Conservation (phyloP, 2,113 vertebrate species). For the Sprattus sprattus region DNA sequence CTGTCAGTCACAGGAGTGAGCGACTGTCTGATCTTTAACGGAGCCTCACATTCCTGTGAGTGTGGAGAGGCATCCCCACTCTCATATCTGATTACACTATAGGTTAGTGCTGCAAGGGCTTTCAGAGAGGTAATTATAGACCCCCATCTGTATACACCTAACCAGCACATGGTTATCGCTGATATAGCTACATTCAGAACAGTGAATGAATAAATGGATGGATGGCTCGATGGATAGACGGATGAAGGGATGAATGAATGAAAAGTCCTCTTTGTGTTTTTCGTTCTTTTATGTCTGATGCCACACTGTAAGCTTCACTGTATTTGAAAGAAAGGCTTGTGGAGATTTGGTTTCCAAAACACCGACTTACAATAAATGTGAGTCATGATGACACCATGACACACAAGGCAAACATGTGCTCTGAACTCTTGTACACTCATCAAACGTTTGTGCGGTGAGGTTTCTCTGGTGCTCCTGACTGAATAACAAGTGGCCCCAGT, state of each 20-base stretch:
- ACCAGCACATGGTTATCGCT: not conserved
- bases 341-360: not conserved
- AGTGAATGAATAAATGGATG: not conserved
- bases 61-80: not conserved
- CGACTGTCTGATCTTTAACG: not conserved
- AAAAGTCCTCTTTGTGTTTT: not conserved
- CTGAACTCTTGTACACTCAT: not conserved
- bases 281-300: not conserved
- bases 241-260: not conserved
- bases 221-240: not conserved
- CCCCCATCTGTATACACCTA: not conserved
- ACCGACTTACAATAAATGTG: not conserved
- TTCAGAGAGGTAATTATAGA: not conserved
- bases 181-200: not conserved
- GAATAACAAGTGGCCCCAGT: not conserved
- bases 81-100: not conserved
- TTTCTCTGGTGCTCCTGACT: not conserved
- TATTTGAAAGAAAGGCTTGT: not conserved
- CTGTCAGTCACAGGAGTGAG: not conserved
- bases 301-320: not conserved
- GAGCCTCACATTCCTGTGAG: conserved; percentile 1
- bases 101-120: not conserved
- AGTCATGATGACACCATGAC: not conserved
- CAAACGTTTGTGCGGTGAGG: not conserved
- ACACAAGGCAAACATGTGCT: not conserved